Conservation (phyloP, 1,140 invertebrate genomes). For the Mycetomoellerius zeteki region DNA sequence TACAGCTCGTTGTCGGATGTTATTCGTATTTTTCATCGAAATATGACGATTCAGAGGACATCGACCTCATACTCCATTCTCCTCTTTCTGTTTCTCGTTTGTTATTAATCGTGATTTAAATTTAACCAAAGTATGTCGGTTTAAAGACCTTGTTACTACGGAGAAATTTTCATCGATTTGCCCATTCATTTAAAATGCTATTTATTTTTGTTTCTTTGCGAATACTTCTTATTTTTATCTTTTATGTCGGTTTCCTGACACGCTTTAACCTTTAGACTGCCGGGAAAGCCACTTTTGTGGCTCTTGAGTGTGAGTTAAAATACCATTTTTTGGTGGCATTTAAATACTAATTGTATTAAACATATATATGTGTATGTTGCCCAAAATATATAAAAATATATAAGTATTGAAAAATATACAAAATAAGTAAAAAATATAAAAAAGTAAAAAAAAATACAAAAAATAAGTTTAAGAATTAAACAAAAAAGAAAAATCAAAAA, state of each 20-base stretch:
- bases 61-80: background rate
- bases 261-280: no score
- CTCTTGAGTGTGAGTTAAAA: no score
- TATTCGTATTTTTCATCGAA: background rate
- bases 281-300: no score
- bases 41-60: background rate
- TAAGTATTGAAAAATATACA: no score
- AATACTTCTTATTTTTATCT: conserved; percentile 53
- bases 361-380: no score
- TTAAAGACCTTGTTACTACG: conserved; percentile 64
- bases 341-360: no score
- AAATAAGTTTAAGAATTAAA: no score
- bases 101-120: conserved; percentile 43
- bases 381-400: no score
- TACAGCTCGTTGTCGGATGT: background rate
- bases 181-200: conserved; percentile 63
- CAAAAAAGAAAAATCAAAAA: no score
- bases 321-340: no score
- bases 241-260: conserved; percentile 43
- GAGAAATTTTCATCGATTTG: conserved; percentile 26
- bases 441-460: no score
- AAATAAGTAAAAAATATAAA: no score
- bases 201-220: conserved; percentile 13
- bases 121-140: conserved; percentile 62
- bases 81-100: background rate